Evolutionary conservation across 1,140 invertebrate species (phyloP).

Genomic region (Caenorhabditis brenneri): DNA sequence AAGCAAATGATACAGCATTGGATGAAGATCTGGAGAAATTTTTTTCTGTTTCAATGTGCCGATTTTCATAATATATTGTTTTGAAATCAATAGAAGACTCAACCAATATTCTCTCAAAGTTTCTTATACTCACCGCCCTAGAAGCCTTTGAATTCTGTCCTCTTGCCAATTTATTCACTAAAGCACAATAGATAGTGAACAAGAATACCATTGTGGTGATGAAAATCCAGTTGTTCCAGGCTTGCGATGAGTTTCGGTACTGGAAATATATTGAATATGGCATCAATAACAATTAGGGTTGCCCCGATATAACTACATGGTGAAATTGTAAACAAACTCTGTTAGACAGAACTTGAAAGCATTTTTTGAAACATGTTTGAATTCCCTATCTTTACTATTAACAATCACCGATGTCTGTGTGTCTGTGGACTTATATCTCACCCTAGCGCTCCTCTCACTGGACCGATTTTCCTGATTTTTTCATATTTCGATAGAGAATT

Average conservation of each 20-base stretch:
- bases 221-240: constrained; percentile 36
- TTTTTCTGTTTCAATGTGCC: not conserved
- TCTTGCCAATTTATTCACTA: not conserved
- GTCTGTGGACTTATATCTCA: no score
- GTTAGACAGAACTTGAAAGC: no score
- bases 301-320: no score
- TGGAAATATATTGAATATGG: not conserved
- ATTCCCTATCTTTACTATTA: no score
- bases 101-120: not conserved
- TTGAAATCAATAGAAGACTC: not conserved
- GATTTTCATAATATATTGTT: no score
- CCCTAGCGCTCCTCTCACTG: no score
- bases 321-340: no score
- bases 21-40: constrained; percentile 29
- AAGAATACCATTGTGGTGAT: not conserved
- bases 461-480: no score
- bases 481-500: no score
- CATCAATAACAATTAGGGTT: no score
- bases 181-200: not conserved
- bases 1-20: constrained; percentile 48
- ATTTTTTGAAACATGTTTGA: no score
- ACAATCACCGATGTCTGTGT: no score
- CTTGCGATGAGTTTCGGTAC: not conserved
- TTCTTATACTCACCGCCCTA: not conserved
- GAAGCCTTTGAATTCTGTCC: constrained; percentile 24